phyloP scores from a whole-genome alignment of 2,888 invertebrate genomes.

The Gerris lacustris region DNA sequence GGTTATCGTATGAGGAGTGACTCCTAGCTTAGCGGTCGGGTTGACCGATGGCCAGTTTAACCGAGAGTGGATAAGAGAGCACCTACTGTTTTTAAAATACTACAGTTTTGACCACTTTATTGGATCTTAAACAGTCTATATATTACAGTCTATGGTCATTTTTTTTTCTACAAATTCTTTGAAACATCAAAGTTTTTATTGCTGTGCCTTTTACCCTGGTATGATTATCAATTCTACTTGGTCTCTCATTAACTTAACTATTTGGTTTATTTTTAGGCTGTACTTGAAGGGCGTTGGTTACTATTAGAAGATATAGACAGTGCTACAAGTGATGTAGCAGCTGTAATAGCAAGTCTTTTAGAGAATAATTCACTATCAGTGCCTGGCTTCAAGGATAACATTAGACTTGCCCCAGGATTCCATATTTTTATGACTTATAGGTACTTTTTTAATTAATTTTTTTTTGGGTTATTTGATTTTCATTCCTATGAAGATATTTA shows the following conservation, averaged over 20 bases:
- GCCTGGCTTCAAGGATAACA: constrained; percentile 75
- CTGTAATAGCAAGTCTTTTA: constrained; percentile 69
- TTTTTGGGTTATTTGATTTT: background rate
- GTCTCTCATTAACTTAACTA: background rate
- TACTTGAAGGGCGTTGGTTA: constrained; percentile 77
- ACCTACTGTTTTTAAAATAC: too few relatives aligned
- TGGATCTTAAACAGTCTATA: too few relatives aligned
- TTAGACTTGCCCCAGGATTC: constrained; percentile 72
- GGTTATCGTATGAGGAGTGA: too few relatives aligned
- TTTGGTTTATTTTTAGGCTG: constrained; percentile 45
- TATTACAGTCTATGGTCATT: too few relatives aligned
- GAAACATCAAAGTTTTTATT: too few relatives aligned
- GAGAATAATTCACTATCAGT: constrained; percentile 71
- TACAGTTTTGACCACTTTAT: too few relatives aligned
- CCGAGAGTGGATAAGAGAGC: too few relatives aligned
- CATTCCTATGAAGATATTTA: too few relatives aligned
- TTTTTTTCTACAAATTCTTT: too few relatives aligned
- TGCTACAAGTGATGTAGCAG: constrained; percentile 84
- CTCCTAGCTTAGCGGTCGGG: too few relatives aligned
- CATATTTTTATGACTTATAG: constrained; percentile 85
- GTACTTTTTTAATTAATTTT: constrained; percentile 36
- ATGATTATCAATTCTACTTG: background rate
- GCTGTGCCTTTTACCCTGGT: too few relatives aligned
- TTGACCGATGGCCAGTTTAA: too few relatives aligned
- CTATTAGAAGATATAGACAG: constrained; percentile 90